Evolutionary conservation across 2,113 vertebrate species (phyloP).

Genomic region (Muntiacus muntjak): DNA sequence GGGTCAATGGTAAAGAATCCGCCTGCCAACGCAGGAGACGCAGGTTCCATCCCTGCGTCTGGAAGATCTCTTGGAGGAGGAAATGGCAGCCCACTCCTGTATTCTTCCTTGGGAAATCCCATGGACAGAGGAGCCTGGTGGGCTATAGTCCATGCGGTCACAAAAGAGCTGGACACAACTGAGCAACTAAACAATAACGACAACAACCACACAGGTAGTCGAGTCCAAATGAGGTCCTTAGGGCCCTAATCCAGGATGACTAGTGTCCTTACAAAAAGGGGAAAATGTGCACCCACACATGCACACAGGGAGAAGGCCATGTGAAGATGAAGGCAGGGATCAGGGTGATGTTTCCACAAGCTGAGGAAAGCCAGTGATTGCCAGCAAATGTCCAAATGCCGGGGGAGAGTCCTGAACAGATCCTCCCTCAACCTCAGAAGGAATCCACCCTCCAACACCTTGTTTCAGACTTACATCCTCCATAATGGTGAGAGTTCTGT

Average conservation of each 20-base stretch:
- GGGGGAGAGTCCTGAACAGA: neutral
- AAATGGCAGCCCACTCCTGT: neutral
- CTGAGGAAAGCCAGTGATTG: accelerated
- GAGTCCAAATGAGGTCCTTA: neutral
- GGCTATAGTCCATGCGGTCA: neutral
- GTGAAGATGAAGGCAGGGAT: neutral
- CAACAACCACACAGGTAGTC: neutral
- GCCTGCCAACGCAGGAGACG: accelerated
- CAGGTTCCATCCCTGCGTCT: neutral
- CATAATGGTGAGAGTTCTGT: neutral
- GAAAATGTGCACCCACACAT: accelerated
- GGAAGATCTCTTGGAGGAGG: neutral
- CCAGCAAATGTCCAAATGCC: neutral
- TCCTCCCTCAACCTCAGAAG: neutral
- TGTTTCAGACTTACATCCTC: neutral
- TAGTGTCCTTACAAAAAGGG: neutral
- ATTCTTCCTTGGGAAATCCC: neutral
- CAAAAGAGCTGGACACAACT: neutral
- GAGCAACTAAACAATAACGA: neutral
- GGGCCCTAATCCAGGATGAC: neutral
- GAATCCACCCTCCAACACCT: neutral
- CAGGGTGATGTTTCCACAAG: neutral
- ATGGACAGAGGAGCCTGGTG: neutral
- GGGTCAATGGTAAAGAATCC: neutral
- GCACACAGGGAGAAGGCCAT: accelerated